phyloP scores from a whole-genome alignment of 2,888 invertebrate species.

The Chaitophorus viminalis region DNA sequence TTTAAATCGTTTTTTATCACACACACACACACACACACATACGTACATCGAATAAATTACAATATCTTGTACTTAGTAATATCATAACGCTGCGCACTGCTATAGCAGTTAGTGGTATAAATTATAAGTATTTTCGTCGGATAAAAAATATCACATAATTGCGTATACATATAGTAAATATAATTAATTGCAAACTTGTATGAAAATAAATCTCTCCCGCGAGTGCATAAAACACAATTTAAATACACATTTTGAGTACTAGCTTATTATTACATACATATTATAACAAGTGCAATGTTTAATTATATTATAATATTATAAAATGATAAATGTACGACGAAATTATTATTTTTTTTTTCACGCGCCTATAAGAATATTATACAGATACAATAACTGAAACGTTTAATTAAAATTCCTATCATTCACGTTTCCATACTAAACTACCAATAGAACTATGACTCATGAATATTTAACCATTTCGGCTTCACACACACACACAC shows the following conservation, averaged over 20 bases:
- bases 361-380: background rate
- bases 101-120: background rate
- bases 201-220: background rate
- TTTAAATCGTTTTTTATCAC: background rate
- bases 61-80: background rate
- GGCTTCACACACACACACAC: background rate
- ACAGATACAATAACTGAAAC: background rate
- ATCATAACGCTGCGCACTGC: too few species aligned
- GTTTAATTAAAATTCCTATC: slow-evolving; percentile 47
- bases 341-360: slow-evolving; percentile 10
- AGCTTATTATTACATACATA: background rate
- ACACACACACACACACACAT: background rate
- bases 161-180: background rate
- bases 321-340: background rate
- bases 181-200: background rate
- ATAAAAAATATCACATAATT: background rate
- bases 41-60: background rate
- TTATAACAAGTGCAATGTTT: too few species aligned
- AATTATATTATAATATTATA: too few species aligned
- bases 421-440: background rate
- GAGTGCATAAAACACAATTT: background rate
- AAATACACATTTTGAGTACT: background rate
- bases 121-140: background rate
- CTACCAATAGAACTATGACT: background rate
- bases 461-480: slow-evolving; percentile 40